Base-by-base conservation (phyloP, 2,888 invertebrate genomes). In the Nezara viridula region DNA sequence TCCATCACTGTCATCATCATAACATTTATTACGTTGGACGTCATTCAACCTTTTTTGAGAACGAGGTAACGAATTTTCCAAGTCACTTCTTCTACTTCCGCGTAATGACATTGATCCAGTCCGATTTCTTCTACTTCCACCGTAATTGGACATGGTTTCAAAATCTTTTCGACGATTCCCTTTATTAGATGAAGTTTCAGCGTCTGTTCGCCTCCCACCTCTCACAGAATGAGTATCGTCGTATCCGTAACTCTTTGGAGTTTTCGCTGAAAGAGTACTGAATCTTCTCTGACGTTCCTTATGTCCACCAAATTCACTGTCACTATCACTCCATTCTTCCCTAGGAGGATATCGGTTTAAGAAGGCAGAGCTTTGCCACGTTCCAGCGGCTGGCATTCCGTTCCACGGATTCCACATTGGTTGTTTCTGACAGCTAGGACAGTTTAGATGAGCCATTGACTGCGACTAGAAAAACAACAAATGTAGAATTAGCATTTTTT, bases 361-460 rank as follows among this genome's bases (percentile, higher is more conserved):
- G 47, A 89, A 89, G 85, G 50, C 86, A 40, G 88, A 89, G 55
- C 90, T 90, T 24, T 90, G 90, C 90, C 90, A 90, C 10, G 89
- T 77, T 44, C 88, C 88, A 7, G 85, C 37, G 16, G 89, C 89
- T 21, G 90, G 89, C 87, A 89, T 89, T 50, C 47, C 89, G 47
- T 85, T 86, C 90, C 90, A 90, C 21, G 88, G 86, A 87, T 89
- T 86, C 90, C 90, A 89, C 55, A 89, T 92, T 90, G 92, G 93
- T 91, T 93, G 94, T 86, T 91, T 91, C 60, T 92, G 90, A 91
- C 95, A 95, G 86, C 94, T 94, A 49, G 94, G 94, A 91, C 95
- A 95, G 92, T 95, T 95, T 14, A 96, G 92, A 88, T 96, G 96
- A 0, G 96, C 95, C 94, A 96, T 94, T 0, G 96, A 96, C 91